phyloP scores from a whole-genome alignment of 1,140 invertebrate species.

The Pogonognathellus flavescens region DNA sequence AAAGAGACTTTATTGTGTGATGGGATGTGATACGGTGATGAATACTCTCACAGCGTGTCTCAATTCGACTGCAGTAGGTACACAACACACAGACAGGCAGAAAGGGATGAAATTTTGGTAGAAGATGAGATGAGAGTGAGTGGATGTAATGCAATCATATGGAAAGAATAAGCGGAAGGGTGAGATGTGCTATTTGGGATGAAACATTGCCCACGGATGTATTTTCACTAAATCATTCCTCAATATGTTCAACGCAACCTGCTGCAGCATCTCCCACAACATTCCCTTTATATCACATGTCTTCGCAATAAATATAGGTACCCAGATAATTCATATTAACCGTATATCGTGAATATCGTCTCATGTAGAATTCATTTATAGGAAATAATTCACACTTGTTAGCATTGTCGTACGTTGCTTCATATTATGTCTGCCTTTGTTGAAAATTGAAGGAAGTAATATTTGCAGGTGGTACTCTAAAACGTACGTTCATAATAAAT shows the following conservation, averaged over 20 bases:
- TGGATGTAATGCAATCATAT: constrained; percentile 39
- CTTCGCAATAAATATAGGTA: background rate
- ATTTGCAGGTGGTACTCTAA: no score
- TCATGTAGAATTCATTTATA: background rate
- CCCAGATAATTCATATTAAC: no score
- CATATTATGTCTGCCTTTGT: no score
- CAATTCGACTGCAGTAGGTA: no score
- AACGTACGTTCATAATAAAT: no score
- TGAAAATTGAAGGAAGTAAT: no score
- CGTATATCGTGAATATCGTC: background rate
- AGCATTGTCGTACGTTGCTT: background rate
- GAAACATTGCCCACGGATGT: constrained; percentile 34
- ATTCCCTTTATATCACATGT: background rate
- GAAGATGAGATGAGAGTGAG: constrained; percentile 20
- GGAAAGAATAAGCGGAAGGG: constrained; percentile 46
- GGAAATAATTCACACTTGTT: constrained; percentile 39
- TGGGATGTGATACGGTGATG: background rate
- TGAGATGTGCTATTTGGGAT: constrained; percentile 28
- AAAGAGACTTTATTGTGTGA: background rate
- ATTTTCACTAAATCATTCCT: background rate
- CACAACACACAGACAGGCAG: background rate
- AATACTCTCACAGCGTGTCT: constrained; percentile 6
- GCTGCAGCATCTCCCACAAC: background rate
- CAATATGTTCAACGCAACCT: background rate
- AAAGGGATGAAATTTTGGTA: constrained; percentile 48